These are phyloP conservation scores for Peromyscus aztecus DNA, from an alignment of 2,797 vertebrate species.

Conservation along the genomic window DNA sequence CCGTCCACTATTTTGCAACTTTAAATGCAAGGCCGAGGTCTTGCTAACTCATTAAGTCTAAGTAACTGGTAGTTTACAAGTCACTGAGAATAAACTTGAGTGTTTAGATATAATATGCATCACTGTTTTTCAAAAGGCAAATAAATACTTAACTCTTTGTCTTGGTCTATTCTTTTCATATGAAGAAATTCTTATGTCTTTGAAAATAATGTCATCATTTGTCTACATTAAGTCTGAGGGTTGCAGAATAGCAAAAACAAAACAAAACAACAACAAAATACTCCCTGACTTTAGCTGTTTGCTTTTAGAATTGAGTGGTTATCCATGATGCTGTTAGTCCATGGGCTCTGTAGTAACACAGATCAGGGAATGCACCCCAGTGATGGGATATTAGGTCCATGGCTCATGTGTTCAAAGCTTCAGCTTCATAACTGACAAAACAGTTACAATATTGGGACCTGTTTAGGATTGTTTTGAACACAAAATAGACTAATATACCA, in stretches of 20 bases:
- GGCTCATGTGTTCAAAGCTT: background rate
- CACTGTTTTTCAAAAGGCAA: constrained; percentile 21
- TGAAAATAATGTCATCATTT: background rate
- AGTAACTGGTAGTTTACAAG: constrained; percentile 43
- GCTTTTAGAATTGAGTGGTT: background rate
- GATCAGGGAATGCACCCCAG: background rate
- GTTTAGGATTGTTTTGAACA: background rate
- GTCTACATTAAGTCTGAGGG: background rate
- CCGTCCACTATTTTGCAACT: constrained; percentile 30
- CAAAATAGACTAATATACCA: background rate
- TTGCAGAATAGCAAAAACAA: background rate
- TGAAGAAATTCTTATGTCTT: background rate
- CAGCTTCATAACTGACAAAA: background rate
- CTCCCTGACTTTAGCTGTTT: background rate
- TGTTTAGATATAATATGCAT: constrained; percentile 8
- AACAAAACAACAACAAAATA: background rate
- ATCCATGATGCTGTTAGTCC: background rate
- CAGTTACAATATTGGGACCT: rapidly evolving
- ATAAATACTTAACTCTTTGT: background rate
- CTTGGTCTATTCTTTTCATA: constrained; percentile 22
- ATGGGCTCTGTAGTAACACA: background rate
- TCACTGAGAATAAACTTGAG: constrained; percentile 48
- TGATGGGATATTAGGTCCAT: no score
- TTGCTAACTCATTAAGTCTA: constrained; percentile 56
- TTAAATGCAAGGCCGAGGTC: background rate